Base-by-base conservation (phyloP, 1,140 invertebrate species). In the Meloidogyne hapla region DNA sequence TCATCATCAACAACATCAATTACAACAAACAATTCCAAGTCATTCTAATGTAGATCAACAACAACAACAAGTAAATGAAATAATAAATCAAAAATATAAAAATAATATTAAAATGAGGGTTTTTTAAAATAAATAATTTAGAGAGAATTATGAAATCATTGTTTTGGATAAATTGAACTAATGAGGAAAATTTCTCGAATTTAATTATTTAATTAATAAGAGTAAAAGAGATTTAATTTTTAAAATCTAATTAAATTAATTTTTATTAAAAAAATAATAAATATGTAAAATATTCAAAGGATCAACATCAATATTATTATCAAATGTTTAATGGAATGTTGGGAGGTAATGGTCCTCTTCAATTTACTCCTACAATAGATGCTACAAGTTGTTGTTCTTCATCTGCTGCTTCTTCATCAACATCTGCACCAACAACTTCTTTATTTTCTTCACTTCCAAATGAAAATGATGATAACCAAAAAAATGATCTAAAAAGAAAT, bases 401-500 rank as follows among this genome's bases (percentile, higher is more conserved):
- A 6, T n/a, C 48, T 56, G 48, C 48, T 56, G n/a, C 48, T 8
- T 56, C 48, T 21, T 56, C 48, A n/a, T 56, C 48, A 5, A 56
- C 48, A 56, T 56, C 48, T 56, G 45, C 45, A 18, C 4, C 48
- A 56, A n/a, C 15, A 2, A 18, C 45, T 48, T 48, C 48, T n/a
- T 56, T 56, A n/a, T 56, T 56, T 56, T 56, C 48, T 56, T 56
- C 48, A 56, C 6, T 56, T 56, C 18, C 48, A 56, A 56, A n/a
- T 48, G 45, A 48, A 48, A 48, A 48, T 56, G 48, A 56, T 21
- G 48, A 56, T 56, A n/a, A n/a, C 18, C 18, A n/a, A 56, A 56
- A 56, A 21, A n/a, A n/a, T 56, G 48, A 56, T 56, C n/a, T 56
- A n/a, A 56, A 56, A 56, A 56, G 48, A 56, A 56, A n/a, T 56